Percentiles rank a stretch among this genome's conserved stretches.
These are phyloP conservation scores for Sternotherus odoratus DNA, from an alignment of 2,797 vertebrate genomes.

Conservation along the genomic window DNA sequence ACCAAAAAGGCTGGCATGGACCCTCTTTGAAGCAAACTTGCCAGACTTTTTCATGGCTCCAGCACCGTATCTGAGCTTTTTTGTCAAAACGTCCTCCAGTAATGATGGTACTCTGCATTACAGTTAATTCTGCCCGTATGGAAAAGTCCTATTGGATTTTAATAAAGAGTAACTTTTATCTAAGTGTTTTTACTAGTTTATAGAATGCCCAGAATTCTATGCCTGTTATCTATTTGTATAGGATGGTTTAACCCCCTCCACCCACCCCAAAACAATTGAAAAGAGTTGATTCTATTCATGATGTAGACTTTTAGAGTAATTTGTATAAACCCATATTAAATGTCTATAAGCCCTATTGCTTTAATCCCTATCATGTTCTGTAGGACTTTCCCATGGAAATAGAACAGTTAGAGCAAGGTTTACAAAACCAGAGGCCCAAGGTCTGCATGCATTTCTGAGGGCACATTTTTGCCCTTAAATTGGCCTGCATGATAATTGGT, in stretches of 20 bases:
- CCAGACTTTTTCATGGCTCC: neutral
- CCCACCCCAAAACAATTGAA: neutral
- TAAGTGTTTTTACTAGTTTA: neutral
- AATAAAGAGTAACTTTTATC: neutral
- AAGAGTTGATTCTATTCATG: neutral
- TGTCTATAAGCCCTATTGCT: neutral
- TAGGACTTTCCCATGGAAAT: neutral
- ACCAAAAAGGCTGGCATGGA: neutral
- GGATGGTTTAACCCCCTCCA: neutral
- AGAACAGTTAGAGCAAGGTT: neutral
- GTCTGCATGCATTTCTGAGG: neutral
- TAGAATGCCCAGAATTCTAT: neutral
- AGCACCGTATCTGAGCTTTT: neutral
- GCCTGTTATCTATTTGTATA: neutral
- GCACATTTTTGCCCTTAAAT: neutral
- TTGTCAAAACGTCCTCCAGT: neutral
- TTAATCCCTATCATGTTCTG: neutral
- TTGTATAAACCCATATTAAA: neutral
- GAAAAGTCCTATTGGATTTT: neutral
- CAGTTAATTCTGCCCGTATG: neutral
- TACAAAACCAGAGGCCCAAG: neutral
- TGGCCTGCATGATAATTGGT: slow-evolving; percentile 1
- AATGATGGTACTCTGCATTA: neutral
- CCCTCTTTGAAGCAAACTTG: neutral
- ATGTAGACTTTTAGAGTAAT: neutral